Conservation (phyloP, 2,888 invertebrate genomes). For the Acrobeloides nanus region DNA sequence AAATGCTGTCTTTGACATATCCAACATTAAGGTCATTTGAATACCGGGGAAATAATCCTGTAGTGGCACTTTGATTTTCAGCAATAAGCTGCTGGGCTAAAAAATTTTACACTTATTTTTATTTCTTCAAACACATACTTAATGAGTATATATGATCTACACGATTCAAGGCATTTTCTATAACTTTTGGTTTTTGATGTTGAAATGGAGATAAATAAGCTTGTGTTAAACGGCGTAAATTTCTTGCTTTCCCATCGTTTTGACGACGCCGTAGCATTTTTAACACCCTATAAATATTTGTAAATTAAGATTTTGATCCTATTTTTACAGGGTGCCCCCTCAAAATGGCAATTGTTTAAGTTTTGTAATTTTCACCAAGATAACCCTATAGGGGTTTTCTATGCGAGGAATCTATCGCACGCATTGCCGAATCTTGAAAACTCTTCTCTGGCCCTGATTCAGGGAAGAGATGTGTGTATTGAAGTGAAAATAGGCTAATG, state of each 20-base stretch:
- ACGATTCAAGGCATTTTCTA: conserved; percentile 19
- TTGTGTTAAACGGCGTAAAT: conserved; percentile 27
- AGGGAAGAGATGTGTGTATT: too few species aligned
- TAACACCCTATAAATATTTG: too few species aligned
- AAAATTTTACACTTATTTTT: conserved; percentile 6
- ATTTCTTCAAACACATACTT: conserved; percentile 12
- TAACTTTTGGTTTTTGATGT: conserved; percentile 17
- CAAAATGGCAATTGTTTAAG: too few species aligned
- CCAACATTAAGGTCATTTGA: conserved; percentile 76
- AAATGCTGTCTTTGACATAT: conserved; percentile 82
- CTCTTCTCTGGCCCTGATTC: too few species aligned
- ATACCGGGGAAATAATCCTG: conserved; percentile 53
- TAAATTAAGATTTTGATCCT: background rate
- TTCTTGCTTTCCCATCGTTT: too few species aligned
- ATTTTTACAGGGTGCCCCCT: too few species aligned
- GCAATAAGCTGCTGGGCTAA: conserved; percentile 31
- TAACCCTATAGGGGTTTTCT: too few species aligned
- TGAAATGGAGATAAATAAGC: conserved; percentile 42
- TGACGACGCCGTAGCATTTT: too few species aligned
- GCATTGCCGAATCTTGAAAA: too few species aligned
- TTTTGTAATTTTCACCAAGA: too few species aligned
- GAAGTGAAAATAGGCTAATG: too few species aligned
- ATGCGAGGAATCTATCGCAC: too few species aligned
- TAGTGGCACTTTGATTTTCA: conserved; percentile 47
- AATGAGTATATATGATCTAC: conserved; percentile 25